Evolutionary conservation across 2,113 vertebrate genomes (phyloP).

Genomic region (Lutjanus erythropterus): DNA sequence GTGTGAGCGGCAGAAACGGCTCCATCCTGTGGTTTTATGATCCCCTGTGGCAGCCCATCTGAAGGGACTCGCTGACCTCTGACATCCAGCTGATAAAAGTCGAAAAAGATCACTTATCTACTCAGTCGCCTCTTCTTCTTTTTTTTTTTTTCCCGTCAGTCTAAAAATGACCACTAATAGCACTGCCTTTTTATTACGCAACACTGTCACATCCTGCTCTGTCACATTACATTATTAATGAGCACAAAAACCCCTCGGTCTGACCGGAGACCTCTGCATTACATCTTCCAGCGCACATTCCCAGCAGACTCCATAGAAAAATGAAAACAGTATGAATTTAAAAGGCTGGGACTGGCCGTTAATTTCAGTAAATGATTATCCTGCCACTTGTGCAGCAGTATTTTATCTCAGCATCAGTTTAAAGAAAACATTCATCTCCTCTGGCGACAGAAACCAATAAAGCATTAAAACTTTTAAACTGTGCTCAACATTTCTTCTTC

Average conservation of each 20-base stretch:
- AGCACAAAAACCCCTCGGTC: conserved; percentile 55
- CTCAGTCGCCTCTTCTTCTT: no score
- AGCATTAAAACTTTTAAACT: conserved; percentile 60
- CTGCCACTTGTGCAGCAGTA: conserved; percentile 56
- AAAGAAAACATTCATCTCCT: conserved; percentile 63
- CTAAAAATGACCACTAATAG: conserved; percentile 7
- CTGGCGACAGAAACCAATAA: conserved; percentile 49
- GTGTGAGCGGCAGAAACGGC: neutral
- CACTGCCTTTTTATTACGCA: conserved; percentile 31
- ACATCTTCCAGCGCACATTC: conserved; percentile 31
- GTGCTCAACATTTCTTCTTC: conserved; percentile 19
- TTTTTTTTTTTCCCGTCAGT: neutral
- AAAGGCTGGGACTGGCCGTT: conserved; percentile 33
- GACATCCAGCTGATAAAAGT: conserved; percentile 50
- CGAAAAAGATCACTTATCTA: conserved; percentile 16
- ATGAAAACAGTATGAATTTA: conserved; percentile 53
- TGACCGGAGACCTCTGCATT: conserved; percentile 38
- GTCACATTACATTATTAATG: conserved; percentile 64
- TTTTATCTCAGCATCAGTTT: conserved; percentile 66
- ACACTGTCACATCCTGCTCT: conserved; percentile 46
- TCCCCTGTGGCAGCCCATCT: conserved; percentile 33
- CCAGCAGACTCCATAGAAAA: conserved; percentile 47
- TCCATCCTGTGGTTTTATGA: conserved; percentile 39
- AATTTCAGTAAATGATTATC: conserved; percentile 70
- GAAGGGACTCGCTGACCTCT: conserved; percentile 35